Evolutionary conservation across 1,140 invertebrate genomes (phyloP).

Genomic region (Macrobrachium rosenbergii): DNA sequence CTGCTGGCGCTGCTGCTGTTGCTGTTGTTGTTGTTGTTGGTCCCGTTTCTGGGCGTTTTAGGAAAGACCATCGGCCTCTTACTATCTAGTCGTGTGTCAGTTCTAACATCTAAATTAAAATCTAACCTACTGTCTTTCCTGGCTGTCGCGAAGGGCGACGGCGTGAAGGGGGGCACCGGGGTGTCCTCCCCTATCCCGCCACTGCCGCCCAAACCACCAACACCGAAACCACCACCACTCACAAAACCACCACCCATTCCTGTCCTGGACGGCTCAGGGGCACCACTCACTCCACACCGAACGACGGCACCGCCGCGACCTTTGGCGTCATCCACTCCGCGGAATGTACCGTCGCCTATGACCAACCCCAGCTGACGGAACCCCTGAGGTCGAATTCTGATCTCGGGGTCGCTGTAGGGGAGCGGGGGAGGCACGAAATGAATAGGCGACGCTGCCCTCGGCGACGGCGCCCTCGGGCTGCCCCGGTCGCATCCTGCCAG

Average conservation of each 20-base stretch:
- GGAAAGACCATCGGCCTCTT: conserved; percentile 3
- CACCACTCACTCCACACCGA: background rate
- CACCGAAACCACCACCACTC: background rate
- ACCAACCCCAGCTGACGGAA: conserved; percentile 10
- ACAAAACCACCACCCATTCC: background rate
- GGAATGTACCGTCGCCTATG: no score
- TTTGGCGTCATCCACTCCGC: background rate
- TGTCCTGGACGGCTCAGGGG: conserved; percentile 1
- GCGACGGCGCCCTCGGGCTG: conserved; percentile 42
- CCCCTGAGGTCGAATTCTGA: conserved; percentile 38
- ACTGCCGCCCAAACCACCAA: background rate
- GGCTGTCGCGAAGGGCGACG: background rate
- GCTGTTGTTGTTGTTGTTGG: conserved; percentile 6
- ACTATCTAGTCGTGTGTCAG: conserved; percentile 10
- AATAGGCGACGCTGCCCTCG: conserved; percentile 35
- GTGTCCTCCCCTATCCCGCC: background rate
- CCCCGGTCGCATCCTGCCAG: conserved; percentile 47
- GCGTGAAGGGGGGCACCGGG: background rate
- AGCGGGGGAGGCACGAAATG: conserved; percentile 52
- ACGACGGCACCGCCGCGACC: background rate
- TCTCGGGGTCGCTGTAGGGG: conserved; percentile 50
- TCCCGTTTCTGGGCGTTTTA: conserved; percentile 27
- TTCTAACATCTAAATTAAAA: conserved; percentile 39
- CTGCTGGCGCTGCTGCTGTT: background rate
- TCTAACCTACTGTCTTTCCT: conserved; percentile 13